These are phyloP conservation scores for Wiebesia pumilae DNA, from an alignment of 1,140 invertebrate genomes.

Conservation along the genomic window DNA sequence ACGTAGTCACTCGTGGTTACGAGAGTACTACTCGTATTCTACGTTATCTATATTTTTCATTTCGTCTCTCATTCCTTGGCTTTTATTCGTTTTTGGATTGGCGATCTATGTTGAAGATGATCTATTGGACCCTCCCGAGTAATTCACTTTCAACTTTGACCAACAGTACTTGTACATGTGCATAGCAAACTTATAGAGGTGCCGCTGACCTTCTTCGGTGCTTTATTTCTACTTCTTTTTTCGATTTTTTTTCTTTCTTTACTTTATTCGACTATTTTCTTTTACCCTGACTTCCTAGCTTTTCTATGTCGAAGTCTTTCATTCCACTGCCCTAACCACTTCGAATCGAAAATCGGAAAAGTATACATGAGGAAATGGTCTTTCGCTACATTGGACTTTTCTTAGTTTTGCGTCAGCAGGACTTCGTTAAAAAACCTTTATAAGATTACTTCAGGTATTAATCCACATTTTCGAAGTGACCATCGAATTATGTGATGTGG, in stretches of 20 bases:
- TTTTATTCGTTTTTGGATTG: neutral
- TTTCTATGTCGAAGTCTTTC: neutral
- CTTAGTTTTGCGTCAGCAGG: neutral
- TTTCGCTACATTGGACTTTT: constrained; percentile 32
- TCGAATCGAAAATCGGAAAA: constrained; percentile 12
- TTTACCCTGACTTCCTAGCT: constrained; percentile 20
- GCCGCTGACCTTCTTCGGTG: constrained; percentile 3
- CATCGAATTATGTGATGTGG: neutral
- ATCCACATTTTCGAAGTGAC: neutral
- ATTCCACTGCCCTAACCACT: neutral
- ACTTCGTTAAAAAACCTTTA: neutral
- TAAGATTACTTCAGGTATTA: neutral
- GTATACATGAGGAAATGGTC: constrained; percentile 25
- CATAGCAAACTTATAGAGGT: neutral
- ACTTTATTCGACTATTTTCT: neutral
- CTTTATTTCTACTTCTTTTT: constrained; percentile 13
- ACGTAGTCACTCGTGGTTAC: constrained; percentile 1
- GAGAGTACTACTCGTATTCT: constrained; percentile 9
- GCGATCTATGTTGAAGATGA: constrained; percentile 6
- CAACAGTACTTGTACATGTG: neutral
- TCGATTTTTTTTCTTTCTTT: neutral
- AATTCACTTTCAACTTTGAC: constrained; percentile 47
- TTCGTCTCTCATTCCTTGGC: neutral
- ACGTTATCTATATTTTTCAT: constrained; percentile 14
- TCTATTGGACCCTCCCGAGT: constrained; percentile 30